phyloP scores from a whole-genome alignment of 1,140 invertebrate genomes.

The Trissolcus basalis region DNA sequence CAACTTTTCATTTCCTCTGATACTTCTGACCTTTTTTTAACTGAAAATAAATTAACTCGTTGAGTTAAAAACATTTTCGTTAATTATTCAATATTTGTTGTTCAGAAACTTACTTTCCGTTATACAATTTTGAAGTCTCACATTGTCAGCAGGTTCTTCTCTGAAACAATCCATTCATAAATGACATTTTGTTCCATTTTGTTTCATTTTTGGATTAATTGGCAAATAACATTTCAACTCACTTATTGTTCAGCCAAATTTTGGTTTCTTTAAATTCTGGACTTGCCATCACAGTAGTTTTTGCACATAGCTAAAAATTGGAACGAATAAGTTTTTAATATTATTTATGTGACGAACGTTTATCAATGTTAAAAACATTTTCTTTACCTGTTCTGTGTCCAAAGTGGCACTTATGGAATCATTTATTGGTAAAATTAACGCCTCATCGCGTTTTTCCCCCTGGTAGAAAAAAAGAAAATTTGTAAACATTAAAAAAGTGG shows the following conservation, averaged over 20 bases:
- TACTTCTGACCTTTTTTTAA: constrained; percentile 71
- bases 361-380: constrained; percentile 54
- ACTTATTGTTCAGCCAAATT: constrained; percentile 94
- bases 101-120: constrained; percentile 80
- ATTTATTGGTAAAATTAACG: constrained; percentile 96
- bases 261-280: constrained; percentile 84
- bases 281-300: constrained; percentile 88
- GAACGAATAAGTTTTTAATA: not conserved
- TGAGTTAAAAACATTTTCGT: not conserved
- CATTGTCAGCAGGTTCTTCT: constrained; percentile 84
- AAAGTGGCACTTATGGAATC: constrained; percentile 96
- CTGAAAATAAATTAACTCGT: constrained; percentile 63
- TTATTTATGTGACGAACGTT: not conserved
- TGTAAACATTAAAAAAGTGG: too few species aligned
- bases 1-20: constrained; percentile 75
- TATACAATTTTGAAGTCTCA: constrained; percentile 87
- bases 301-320: constrained; percentile 86
- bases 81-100: not conserved
- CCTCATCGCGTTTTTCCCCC: constrained; percentile 97
- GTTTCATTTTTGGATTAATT: not conserved
- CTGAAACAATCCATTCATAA: constrained; percentile 69
- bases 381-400: constrained; percentile 84
- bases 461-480: too few species aligned
- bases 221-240: constrained; percentile 41
- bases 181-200: not conserved